Evolutionary conservation across 2,888 invertebrate species (phyloP), one percentile per base, ranked within the genome.

Genomic region (Cosmia pyralina): DNA sequence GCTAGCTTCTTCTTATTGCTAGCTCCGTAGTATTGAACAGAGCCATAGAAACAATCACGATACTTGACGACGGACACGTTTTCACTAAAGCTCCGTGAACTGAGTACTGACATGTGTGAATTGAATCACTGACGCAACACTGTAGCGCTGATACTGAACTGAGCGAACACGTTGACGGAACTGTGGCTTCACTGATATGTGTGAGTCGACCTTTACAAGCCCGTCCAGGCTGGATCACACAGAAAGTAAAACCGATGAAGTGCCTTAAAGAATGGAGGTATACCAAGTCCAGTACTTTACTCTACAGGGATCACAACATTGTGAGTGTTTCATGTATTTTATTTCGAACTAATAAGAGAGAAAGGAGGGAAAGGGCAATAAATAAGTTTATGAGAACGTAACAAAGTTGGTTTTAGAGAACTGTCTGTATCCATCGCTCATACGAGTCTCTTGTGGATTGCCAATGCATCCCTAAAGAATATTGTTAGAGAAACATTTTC

Each of bases 391-490:
- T 65, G 13, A 58, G 68, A 70, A 75, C 7, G 19, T 72, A 70
- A 77, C 68, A 59, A 80, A 80, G 69, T 72, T 81, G 46, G 70
- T 82, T 81, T 84, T 72, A 81, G 67, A 81, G 70, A 65, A 81
- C 22, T 50, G 66, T 63, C 57, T 65, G 52, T 81, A 75, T 52
- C 75, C 71, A 76, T 81, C 64, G 28, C 69, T 62, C 76, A 75
- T 75, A 84, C 48, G 67, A 70, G 50, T 62, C 81, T 53, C 84
- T 15, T 11, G 67, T 70, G 84, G 50, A 41, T 70, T 41, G 15
- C 34, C 48, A 55, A 70, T 75, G 68, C 76, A 68, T 83, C 76
- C 81, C 81, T 50, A 0, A 65, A 50, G 75, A 67, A 69, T 58
- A 62, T 50, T 62, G 48, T 59, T 52, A 22, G 38, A 75, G 52